Conservation (phyloP, 37 sponge, comb jelly and placozoan species). For the Beroe ovata region DNA sequence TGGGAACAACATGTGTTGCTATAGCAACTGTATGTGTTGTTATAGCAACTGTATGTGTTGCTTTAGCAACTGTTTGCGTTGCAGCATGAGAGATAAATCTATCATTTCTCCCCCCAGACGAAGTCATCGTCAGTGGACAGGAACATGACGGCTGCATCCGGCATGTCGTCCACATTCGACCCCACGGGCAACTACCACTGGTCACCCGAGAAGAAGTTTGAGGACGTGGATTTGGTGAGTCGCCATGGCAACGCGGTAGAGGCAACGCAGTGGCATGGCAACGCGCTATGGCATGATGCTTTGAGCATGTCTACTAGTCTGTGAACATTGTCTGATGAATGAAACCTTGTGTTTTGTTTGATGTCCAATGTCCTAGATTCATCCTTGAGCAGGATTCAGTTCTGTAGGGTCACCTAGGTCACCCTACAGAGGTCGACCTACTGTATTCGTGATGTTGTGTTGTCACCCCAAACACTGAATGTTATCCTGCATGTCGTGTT, state of each 20-base stretch:
- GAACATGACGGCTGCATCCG: neutral
- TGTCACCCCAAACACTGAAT: neutral
- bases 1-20: neutral
- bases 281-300: too few relatives aligned
- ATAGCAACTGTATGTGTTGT: too few relatives aligned
- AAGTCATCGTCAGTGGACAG: slow-evolving; percentile 36
- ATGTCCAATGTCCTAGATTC: too few relatives aligned
- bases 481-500: neutral
- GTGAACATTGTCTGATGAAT: too few relatives aligned
- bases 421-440: too few relatives aligned
- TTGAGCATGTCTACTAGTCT: too few relatives aligned
- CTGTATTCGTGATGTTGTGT: neutral
- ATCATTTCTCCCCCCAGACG: neutral
- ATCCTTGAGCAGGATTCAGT: too few relatives aligned
- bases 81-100: too few relatives aligned
- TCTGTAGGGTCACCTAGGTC: too few relatives aligned
- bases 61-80: too few relatives aligned
- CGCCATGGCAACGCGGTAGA: neutral
- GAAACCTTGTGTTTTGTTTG: too few relatives aligned
- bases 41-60: too few relatives aligned
- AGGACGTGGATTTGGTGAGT: slow-evolving; percentile 60
- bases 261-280: neutral
- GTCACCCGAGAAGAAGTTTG: slow-evolving; percentile 65
- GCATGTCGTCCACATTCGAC: slow-evolving; percentile 49
- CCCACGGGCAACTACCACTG: slow-evolving; percentile 66